Percentiles rank a stretch among this genome's conserved stretches.
Conservation (phyloP, 2,888 invertebrate genomes). For the Aricia artaxerxes region DNA sequence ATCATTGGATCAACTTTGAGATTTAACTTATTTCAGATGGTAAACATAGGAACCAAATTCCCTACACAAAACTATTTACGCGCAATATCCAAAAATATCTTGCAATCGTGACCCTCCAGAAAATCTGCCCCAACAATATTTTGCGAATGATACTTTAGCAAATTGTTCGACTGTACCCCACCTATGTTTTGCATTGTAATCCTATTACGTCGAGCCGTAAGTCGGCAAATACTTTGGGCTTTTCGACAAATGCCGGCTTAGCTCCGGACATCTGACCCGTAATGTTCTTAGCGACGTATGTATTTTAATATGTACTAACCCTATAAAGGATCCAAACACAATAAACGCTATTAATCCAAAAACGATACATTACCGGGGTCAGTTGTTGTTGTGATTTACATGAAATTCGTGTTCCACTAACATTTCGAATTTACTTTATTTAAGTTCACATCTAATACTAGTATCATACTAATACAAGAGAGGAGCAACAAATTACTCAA, state of each 20-base stretch:
- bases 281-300: conserved; percentile 8
- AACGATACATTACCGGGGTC: neutral
- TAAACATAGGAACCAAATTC: neutral
- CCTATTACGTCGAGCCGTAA: conserved; percentile 37
- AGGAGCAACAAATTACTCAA: neutral
- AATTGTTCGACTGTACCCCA: conserved; percentile 30
- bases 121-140: conserved; percentile 7
- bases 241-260: conserved; percentile 33
- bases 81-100: neutral
- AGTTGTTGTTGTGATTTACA: neutral
- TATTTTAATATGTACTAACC: neutral
- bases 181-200: conserved; percentile 39
- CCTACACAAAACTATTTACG: neutral
- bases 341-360: neutral
- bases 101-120: neutral
- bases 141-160: conserved; percentile 1
- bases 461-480: neutral
- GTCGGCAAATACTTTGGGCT: conserved; percentile 36
- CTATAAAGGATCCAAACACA: neutral
- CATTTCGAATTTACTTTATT: too few relatives aligned
- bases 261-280: conserved; percentile 29
- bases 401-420: too few relatives aligned
- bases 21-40: neutral
- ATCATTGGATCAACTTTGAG: too few relatives aligned
- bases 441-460: too few relatives aligned